A percentile compares a stretch with the other conserved stretches of the same genome.
Conservation (phyloP, 2,888 invertebrate genomes). For the Aphidius colemani region DNA sequence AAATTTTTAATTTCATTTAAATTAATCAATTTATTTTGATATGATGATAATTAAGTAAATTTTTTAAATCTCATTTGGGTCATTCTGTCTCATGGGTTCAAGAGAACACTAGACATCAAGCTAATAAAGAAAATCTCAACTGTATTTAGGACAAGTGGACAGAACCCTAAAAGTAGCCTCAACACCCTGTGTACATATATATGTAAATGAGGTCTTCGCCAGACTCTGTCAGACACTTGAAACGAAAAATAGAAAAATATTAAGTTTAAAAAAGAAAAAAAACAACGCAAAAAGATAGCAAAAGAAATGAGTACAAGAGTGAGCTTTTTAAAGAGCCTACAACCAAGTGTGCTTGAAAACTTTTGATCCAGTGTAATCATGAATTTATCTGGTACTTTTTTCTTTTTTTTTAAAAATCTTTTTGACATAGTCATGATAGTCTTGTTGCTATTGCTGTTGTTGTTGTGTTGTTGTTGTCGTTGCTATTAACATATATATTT, state of each 20-base stretch:
- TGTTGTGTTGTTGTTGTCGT: too few relatives aligned
- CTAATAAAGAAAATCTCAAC: constrained; percentile 19
- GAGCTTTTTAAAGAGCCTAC: constrained; percentile 29
- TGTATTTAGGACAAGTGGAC: constrained; percentile 50
- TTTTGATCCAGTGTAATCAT: constrained; percentile 6
- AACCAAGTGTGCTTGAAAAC: constrained; percentile 18
- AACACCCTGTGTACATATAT: constrained; percentile 39
- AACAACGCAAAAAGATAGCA: background rate
- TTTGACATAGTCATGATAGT: too few relatives aligned
- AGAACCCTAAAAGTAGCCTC: constrained; percentile 18
- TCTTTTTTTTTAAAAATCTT: background rate
- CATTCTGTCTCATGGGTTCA: constrained; percentile 14
- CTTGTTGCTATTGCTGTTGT: too few relatives aligned
- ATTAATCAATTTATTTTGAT: too few relatives aligned
- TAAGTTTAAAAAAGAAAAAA: constrained; percentile 30
- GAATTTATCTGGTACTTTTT: constrained; percentile 4
- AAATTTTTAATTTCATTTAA: too few relatives aligned
- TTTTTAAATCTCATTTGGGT: constrained; percentile 1
- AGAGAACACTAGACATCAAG: background rate
- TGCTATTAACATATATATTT: too few relatives aligned
- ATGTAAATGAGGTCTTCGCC: constrained; percentile 47
- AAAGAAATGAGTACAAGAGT: constrained; percentile 1
- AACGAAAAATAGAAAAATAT: constrained; percentile 26
- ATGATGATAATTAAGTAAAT: too few relatives aligned
- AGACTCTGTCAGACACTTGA: constrained; percentile 43